Evolutionary conservation across 1,140 invertebrate species (phyloP), one percentile per base, ranked within the genome.

Genomic region (Drosophila ercepeae): DNA sequence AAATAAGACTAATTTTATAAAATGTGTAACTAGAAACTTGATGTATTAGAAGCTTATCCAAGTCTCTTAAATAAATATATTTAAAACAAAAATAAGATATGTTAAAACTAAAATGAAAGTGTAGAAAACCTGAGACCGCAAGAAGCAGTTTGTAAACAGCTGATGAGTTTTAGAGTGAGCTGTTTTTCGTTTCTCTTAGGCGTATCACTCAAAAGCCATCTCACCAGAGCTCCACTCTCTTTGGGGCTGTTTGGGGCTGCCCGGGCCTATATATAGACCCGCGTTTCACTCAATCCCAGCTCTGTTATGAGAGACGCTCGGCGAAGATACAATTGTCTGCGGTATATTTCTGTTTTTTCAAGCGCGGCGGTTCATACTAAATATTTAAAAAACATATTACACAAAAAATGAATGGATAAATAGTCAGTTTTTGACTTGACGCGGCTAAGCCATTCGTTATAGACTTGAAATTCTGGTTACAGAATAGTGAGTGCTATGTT

Each of bases 401-500:
- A 21, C 7, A 32, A 11, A n/a, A 11, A 32, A 32, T n/a, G 3
- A 9, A 2, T 9, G 7, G 7, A 27, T 0, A 27, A 9, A 27
- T 27, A 27, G 9, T 0, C 27, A 8, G 27, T 27, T 27, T 8
- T 8, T 8, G 27, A 27, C 2, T 27, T 27, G 7, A 3, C 34
- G 34, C n/a, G 5, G 5, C 9, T 13, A 6, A 14, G 16, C 13
- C 4, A 39, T 16, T 39, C 4, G n/a, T 13, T 39, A 16, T 16
- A 2, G 7, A 16, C n/a, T 39, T 4, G 5, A 39, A 6, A 11
- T 32, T 32, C 11, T n/a, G 11, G 11, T n/a, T 32, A 32, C 9
- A n/a, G 29, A 32, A 32, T 32, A 11, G 29, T 32, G 29, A 81
- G 73, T 82, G 78, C 57, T 64, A 71, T 14, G 29, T 11, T 32